Evolutionary conservation across 2,797 vertebrate species (phyloP).

Genomic region (Choloepus didactylus): DNA sequence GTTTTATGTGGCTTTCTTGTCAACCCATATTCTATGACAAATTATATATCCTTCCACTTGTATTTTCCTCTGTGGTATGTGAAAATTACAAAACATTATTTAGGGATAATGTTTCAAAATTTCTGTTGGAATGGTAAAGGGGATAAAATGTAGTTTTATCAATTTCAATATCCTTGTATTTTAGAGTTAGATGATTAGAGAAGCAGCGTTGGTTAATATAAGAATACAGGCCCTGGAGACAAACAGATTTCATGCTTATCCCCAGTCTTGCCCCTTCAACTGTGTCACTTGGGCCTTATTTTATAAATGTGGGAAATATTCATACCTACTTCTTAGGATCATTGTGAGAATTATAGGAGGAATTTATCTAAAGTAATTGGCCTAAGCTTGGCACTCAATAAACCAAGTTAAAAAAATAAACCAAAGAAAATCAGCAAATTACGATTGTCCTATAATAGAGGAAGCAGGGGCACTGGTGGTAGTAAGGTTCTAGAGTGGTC

Average conservation of each 20-base stretch:
- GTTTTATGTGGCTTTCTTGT: not conserved
- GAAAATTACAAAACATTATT: not conserved
- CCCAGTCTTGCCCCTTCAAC: not conserved
- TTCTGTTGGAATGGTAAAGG: conserved; percentile 5
- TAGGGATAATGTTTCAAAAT: not conserved
- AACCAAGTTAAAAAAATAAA: not conserved
- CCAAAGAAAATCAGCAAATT: not conserved
- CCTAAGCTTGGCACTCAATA: not conserved
- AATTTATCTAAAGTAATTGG: not conserved
- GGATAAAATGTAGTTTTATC: not conserved
- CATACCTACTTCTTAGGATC: not conserved
- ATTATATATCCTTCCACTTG: not conserved
- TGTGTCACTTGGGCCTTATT: not conserved
- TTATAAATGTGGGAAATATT: not conserved
- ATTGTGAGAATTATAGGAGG: conserved; percentile 1
- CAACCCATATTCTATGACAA: not conserved
- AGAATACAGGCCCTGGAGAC: not conserved
- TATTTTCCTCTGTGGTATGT: not conserved
- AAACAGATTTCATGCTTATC: not conserved
- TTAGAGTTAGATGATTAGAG: conserved; percentile 14
- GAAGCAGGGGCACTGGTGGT: too few relatives aligned
- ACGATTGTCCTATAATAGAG: not conserved
- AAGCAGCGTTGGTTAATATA: not conserved
- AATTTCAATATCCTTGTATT: not conserved
- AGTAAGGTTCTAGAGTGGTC: not conserved